These are phyloP conservation scores for Liparis tanakae DNA, from an alignment of 2,797 vertebrate genomes.

Conservation along the genomic window DNA sequence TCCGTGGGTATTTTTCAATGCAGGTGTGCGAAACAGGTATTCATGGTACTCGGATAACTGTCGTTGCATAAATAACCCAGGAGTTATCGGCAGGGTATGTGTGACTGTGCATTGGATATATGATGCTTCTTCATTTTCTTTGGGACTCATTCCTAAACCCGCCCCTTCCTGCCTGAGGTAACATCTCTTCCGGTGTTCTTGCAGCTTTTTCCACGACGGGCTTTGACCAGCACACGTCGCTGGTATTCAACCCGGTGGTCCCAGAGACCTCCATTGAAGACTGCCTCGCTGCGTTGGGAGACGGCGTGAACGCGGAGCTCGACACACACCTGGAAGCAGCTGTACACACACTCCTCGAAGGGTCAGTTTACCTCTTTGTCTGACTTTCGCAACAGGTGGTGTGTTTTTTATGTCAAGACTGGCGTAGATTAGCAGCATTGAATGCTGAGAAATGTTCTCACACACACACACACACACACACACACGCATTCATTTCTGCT, in stretches of 20 bases:
- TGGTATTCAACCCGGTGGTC: constrained; percentile 90
- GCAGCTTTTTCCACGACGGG: constrained; percentile 87
- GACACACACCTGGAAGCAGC: constrained; percentile 83
- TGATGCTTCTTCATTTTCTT: not conserved
- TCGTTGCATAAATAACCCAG: not conserved
- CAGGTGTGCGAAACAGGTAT: not conserved
- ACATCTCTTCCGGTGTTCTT: not conserved
- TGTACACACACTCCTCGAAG: constrained; percentile 85
- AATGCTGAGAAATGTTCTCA: not conserved
- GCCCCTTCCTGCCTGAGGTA: not conserved
- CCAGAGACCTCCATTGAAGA: constrained; percentile 93
- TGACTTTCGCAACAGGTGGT: not conserved
- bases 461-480: not conserved
- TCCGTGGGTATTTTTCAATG: not conserved
- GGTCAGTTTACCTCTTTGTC: constrained; percentile 80
- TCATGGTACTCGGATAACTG: not conserved
- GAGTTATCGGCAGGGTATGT: not conserved
- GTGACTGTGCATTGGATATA: not conserved
- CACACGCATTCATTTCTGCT: not conserved
- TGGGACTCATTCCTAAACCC: not conserved
- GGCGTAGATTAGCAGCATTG: not conserved
- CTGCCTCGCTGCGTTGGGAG: constrained; percentile 87
- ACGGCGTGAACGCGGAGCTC: constrained; percentile 84
- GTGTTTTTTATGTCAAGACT: not conserved
- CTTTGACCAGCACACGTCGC: constrained; percentile 89